phyloP scores from a whole-genome alignment of 64 coral and sea anemone genomes.

The Pachyseris speciosa region DNA sequence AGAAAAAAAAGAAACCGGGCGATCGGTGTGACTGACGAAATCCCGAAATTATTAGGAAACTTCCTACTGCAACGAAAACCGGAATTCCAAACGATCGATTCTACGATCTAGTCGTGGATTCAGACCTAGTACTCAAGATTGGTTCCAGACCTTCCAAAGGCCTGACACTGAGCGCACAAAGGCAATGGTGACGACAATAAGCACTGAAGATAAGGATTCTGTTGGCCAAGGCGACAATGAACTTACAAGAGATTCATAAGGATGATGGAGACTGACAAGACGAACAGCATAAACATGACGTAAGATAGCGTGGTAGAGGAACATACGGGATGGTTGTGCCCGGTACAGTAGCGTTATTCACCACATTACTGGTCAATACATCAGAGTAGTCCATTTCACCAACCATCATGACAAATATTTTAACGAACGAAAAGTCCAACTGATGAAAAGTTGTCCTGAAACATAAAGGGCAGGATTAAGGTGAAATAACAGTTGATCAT shows the following conservation, averaged over 20 bases:
- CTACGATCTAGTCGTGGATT: too few species aligned
- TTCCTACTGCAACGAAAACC: too few species aligned
- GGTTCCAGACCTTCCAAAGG: too few species aligned
- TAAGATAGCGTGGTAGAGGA: constrained; percentile 76
- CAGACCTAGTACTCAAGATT: too few species aligned
- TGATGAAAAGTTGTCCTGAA: constrained; percentile 63
- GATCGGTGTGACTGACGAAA: too few species aligned
- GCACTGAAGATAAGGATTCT: too few species aligned
- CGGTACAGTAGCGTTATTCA: constrained; percentile 43
- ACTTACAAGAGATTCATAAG: constrained; percentile 90
- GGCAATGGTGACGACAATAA: too few species aligned
- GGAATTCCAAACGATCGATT: too few species aligned
- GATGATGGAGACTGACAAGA: constrained; percentile 77
- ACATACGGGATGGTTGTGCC: constrained; percentile 54
- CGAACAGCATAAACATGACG: constrained; percentile 58
- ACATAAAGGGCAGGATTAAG: neutral
- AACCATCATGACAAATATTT: constrained; percentile 78
- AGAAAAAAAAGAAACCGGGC: too few species aligned
- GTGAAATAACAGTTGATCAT: neutral
- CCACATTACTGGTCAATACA: constrained; percentile 57
- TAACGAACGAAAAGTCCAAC: constrained; percentile 74
- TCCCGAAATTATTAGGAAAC: too few species aligned
- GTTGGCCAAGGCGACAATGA: neutral
- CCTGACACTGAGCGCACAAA: too few species aligned
- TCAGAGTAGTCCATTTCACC: constrained; percentile 84